These are phyloP conservation scores for Eriocheir sinensis DNA, from an alignment of 1,140 invertebrate species.

Conservation along the genomic window DNA sequence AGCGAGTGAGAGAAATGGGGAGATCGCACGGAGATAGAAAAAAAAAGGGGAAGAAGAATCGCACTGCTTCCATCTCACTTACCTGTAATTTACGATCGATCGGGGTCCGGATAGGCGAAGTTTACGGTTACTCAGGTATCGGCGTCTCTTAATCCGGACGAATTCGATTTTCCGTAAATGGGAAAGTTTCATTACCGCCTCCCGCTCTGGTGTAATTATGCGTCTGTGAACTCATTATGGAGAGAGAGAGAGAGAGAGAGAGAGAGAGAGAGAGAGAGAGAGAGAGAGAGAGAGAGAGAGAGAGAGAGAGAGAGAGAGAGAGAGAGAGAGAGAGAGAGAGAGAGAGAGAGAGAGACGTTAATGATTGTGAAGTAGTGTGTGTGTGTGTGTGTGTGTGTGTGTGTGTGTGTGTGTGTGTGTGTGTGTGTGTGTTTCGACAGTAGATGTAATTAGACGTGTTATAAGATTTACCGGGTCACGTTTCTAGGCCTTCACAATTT, in stretches of 20 bases:
- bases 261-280: conserved; percentile 33
- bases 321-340: conserved; percentile 39
- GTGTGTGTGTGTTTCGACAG: no score
- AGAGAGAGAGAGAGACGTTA: conserved; percentile 27
- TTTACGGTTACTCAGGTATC: background rate
- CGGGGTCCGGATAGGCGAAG: background rate
- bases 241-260: no score
- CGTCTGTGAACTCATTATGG: background rate
- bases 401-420: no score
- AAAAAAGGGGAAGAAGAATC: background rate
- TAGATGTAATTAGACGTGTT: no score
- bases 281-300: conserved; percentile 44
- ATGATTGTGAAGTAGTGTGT: no score
- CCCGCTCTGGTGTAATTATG: background rate
- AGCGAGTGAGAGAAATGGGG: no score
- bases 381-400: no score
- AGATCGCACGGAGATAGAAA: background rate
- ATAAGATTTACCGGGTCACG: no score
- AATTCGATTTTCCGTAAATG: conserved; percentile 12
- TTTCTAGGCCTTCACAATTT: background rate
- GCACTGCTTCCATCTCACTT: background rate
- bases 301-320: conserved; percentile 41
- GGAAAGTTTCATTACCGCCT: background rate
- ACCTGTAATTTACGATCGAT: background rate
- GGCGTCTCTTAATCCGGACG: background rate